These are phyloP conservation scores for Lydus trimaculatus DNA, from an alignment of 2,888 invertebrate genomes.

Conservation along the genomic window DNA sequence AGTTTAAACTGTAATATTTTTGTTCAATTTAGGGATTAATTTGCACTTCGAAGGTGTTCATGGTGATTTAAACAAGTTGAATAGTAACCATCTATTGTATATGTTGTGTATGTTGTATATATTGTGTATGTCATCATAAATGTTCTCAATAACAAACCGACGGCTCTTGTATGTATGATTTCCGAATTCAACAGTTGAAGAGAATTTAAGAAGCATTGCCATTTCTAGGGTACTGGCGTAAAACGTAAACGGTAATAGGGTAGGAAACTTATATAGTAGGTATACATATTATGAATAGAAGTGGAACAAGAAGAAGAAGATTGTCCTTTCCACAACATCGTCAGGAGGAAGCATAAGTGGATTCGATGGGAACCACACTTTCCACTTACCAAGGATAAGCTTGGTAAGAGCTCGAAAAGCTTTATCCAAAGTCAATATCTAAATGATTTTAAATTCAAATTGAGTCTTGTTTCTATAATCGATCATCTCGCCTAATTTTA, in stretches of 20 bases:
- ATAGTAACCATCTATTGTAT: conserved; percentile 40
- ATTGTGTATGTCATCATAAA: conserved; percentile 31
- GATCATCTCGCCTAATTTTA: conserved; percentile 74
- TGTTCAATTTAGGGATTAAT: conserved; percentile 56
- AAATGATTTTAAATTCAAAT: conserved; percentile 60
- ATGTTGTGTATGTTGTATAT: conserved; percentile 31
- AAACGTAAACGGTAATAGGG: conserved; percentile 23
- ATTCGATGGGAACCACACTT: conserved; percentile 55
- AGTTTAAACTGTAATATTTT: conserved; percentile 56
- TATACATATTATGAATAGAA: conserved; percentile 54
- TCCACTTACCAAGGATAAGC: conserved; percentile 57
- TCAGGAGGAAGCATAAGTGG: conserved; percentile 47
- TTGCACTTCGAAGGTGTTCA: conserved; percentile 54
- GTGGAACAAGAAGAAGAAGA: conserved; percentile 27
- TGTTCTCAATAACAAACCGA: conserved; percentile 1
- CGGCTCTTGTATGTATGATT: conserved; percentile 14
- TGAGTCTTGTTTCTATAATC: conserved; percentile 63
- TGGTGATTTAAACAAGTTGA: conserved; percentile 51
- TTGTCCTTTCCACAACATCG: conserved; percentile 23
- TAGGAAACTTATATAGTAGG: conserved; percentile 29
- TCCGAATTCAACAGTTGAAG: conserved; percentile 8
- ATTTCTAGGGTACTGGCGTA: background rate
- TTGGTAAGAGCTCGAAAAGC: conserved; percentile 47
- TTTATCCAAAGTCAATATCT: conserved; percentile 55
- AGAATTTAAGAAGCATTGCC: conserved; percentile 20